phyloP scores from a whole-genome alignment of 1,140 invertebrate species.

The Temnothorax longispinosus region DNA sequence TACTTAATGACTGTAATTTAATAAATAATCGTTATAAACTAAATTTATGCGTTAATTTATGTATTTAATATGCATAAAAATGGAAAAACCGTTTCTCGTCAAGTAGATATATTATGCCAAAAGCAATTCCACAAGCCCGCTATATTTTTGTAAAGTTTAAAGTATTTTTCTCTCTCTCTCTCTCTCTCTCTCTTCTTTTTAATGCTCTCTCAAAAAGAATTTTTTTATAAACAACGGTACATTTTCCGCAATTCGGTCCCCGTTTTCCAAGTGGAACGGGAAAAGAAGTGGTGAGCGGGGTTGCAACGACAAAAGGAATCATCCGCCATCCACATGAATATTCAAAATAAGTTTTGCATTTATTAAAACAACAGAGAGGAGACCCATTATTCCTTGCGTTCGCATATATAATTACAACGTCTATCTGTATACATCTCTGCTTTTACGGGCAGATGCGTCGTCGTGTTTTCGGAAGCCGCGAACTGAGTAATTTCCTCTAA shows the following conservation, averaged over 20 bases:
- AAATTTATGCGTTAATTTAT: neutral
- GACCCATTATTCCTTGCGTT: slow-evolving; percentile 79
- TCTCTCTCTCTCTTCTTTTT: neutral
- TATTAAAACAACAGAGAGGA: slow-evolving; percentile 82
- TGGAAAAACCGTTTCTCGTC: neutral
- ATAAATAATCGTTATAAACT: neutral
- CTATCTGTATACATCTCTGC: slow-evolving; percentile 77
- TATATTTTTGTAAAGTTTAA: neutral
- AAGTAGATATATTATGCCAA: neutral
- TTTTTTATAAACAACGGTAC: neutral
- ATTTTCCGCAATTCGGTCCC: slow-evolving; percentile 33
- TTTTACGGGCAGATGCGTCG: slow-evolving; percentile 70
- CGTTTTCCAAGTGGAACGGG: slow-evolving; percentile 54
- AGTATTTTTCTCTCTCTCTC: neutral
- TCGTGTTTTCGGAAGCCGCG: slow-evolving; percentile 36
- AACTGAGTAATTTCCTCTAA: slow-evolving; percentile 26
- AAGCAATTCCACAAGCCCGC: neutral
- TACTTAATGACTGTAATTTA: neutral
- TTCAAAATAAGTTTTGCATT: slow-evolving; percentile 83
- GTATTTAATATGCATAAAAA: neutral
- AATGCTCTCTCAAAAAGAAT: neutral
- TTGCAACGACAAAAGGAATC: slow-evolving; percentile 82
- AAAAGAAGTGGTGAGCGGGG: slow-evolving; percentile 35
- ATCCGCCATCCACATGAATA: slow-evolving; percentile 81
- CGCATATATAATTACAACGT: slow-evolving; percentile 81